These are phyloP conservation scores for Uloborus diversus DNA, from an alignment of 1,140 invertebrate species.

Conservation along the genomic window DNA sequence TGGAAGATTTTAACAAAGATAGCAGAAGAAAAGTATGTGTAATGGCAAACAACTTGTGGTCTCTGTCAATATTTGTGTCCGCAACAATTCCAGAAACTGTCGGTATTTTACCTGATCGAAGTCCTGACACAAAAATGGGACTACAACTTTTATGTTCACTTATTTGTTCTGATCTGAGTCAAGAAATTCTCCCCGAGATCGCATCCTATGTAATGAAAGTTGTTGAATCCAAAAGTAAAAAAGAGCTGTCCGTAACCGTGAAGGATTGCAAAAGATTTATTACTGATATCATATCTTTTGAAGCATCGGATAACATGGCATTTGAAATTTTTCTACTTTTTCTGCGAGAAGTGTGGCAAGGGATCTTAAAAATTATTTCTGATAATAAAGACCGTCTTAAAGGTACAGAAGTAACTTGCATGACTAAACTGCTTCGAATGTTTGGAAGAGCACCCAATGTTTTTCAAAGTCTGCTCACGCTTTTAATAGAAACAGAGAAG, in stretches of 20 bases:
- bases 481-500: conserved; percentile 31
- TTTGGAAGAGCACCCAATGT: neutral
- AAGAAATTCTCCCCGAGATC: neutral
- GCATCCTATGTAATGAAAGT: neutral
- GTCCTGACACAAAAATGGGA: neutral
- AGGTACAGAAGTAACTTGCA: neutral
- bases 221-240: neutral
- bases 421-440: neutral
- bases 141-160: conserved; percentile 4
- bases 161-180: neutral
- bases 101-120: too few species aligned
- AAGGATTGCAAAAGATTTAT: neutral
- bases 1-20: neutral
- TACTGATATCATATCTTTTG: neutral
- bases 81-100: neutral
- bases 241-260: neutral
- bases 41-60: conserved; percentile 27
- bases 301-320: neutral
- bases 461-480: neutral
- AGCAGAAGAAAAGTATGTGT: conserved; percentile 13
- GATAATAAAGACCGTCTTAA: neutral
- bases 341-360: conserved; percentile 10
- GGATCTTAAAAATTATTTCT: neutral
- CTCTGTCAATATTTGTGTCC: neutral
- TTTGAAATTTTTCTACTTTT: conserved; percentile 26